Evolutionary conservation across 2,113 vertebrate genomes (phyloP), one percentile per base, ranked within the genome.

Genomic region (Nothoprocta perdicaria): DNA sequence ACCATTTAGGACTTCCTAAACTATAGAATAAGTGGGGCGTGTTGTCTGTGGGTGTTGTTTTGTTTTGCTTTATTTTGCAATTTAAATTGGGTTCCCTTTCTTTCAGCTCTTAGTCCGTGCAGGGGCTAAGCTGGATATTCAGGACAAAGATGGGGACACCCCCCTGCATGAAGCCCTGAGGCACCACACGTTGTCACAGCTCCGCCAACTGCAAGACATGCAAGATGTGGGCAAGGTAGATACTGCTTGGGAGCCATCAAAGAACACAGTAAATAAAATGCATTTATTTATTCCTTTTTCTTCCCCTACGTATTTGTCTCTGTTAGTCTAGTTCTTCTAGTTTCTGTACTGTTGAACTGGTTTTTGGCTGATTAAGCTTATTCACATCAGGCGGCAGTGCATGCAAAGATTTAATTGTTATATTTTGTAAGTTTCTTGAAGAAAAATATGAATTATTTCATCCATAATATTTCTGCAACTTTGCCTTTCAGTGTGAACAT

Each of bases 221-320:
- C 99, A 99, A 97, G 99, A 99, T 91, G 99, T 99, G 96, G 99
- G 99, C 96, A 99, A 99, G 97, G 99, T 99, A 71, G 99, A 99
- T 96, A 98, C 98, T 96, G 98, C 99, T 89, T 99, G 99, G 99
- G 99, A 99, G 95, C 99, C 99, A 65, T 99, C 99, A 92, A 99
- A 99, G 98, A 99, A 99, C 98, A 99, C 99, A 92, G 99, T 99
- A 98, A 96, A 97, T 97, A 92, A 95, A 96, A 66, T 87, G 75
- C 88, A 80, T 94, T 94, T 94, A 88, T 81, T 95, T 93, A 92
- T 94, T 96, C 43, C 13, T 90, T 91, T 31, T 52, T 88, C 85
- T 22, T 46, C 26, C 22, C 58, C 55, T 52, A 9, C 84, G 2
- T 11, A 3, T 74, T 73, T 93, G 22, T 87, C 86, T 80, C n/a